A percentile compares a stretch with the other conserved stretches of the same genome.
Conservation (phyloP, 1,140 invertebrate species). For the Leptoteleia sp. region DNA sequence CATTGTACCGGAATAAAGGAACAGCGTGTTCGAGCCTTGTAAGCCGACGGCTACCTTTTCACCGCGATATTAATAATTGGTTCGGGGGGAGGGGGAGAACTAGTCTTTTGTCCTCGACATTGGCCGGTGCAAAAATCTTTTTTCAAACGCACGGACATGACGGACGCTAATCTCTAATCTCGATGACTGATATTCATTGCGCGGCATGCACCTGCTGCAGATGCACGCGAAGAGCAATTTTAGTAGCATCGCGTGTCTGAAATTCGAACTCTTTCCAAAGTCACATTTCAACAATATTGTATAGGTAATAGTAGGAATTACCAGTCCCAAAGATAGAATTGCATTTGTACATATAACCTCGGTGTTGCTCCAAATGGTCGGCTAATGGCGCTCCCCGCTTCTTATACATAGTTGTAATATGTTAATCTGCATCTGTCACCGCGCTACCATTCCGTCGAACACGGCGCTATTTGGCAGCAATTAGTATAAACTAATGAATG, state of each 20-base stretch:
- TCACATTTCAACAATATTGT: conserved; percentile 47
- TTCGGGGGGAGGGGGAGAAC: too few relatives aligned
- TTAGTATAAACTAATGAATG: too few relatives aligned
- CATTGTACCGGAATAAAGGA: too few relatives aligned
- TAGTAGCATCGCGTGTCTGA: conserved; percentile 47
- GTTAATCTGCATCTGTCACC: conserved; percentile 42
- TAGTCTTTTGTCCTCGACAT: conserved; percentile 28
- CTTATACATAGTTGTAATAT: conserved; percentile 21
- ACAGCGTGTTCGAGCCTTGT: too few relatives aligned
- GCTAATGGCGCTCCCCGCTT: conserved; percentile 8
- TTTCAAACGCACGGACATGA: conserved; percentile 16
- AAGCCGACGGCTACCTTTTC: too few relatives aligned
- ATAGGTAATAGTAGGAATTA: conserved; percentile 41
- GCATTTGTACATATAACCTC: conserved; percentile 48
- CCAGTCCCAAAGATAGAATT: conserved; percentile 19
- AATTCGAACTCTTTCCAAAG: conserved; percentile 46
- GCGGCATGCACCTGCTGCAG: conserved; percentile 50
- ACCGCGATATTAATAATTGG: conserved; percentile 17
- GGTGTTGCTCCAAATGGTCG: conserved; percentile 5
- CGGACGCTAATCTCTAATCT: conserved; percentile 57
- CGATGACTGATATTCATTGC: conserved; percentile 51
- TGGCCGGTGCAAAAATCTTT: conserved; percentile 18
- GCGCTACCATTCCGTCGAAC: background rate
- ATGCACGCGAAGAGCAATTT: conserved; percentile 55
- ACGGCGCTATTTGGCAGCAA: background rate